A percentile compares a stretch with the other conserved stretches of the same genome.
phyloP scores from a whole-genome alignment of 2,113 vertebrate genomes.

The Malaclemys terrapin region DNA sequence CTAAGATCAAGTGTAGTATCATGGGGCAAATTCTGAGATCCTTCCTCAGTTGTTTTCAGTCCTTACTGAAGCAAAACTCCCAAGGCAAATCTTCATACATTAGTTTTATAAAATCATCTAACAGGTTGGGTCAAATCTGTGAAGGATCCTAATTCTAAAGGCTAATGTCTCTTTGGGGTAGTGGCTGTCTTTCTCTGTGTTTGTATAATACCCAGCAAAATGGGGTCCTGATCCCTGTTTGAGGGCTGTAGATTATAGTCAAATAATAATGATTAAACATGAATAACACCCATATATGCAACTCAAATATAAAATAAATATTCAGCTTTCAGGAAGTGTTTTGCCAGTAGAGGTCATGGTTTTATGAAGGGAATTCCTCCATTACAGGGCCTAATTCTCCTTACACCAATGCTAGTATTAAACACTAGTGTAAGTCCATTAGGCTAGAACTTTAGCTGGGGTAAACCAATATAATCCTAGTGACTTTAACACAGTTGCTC shows the following conservation, averaged over 20 bases:
- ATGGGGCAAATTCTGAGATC: neutral
- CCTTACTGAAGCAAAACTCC: neutral
- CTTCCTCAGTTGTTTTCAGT: neutral
- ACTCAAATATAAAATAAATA: neutral
- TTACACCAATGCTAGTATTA: neutral
- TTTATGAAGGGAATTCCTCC: neutral
- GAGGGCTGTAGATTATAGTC: slow-evolving; percentile 8
- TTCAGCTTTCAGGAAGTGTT: neutral
- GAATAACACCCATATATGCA: neutral
- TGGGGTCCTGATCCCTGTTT: neutral
- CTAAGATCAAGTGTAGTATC: neutral
- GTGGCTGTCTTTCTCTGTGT: neutral
- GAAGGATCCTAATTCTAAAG: neutral
- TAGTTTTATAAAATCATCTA: neutral
- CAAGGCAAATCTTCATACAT: neutral
- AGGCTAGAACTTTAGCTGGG: neutral
- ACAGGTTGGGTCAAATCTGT: neutral
- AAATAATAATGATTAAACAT: neutral
- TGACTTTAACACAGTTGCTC: neutral
- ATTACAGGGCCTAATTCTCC: neutral
- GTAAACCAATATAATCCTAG: neutral
- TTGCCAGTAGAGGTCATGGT: neutral
- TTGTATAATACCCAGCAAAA: neutral
- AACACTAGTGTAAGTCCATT: neutral
- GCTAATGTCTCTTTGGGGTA: neutral